Evolutionary conservation across 1,140 invertebrate genomes (phyloP), one percentile per base, ranked within the genome.

Genomic region (Polypedilum pembai): DNA sequence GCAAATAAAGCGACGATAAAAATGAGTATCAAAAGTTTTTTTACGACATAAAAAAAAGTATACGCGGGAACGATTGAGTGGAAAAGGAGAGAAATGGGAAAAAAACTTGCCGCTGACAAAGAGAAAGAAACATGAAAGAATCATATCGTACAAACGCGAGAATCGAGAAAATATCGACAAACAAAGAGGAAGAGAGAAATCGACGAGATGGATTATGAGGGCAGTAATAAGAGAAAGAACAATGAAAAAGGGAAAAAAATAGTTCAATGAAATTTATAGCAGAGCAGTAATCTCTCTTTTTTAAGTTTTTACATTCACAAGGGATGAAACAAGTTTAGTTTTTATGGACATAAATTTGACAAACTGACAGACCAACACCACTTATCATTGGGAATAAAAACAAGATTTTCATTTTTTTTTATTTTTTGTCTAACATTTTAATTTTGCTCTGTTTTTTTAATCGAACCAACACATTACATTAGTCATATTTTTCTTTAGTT

Each of bases 381-480:
- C 24, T 33, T 5, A 33, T 33, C 24, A 33, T 33, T 33, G 24
- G 24, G 24, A 33, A 33, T 20, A 18, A 69, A 69, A 69, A 69
- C 65, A 69, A 69, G n/a, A 0, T 69, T 18, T 18, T 45, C 1
- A 45, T 45, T 45, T 15, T 56, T 45, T 45, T 69, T 69, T 69
- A 69, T 69, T 69, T 69, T 69, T 69, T 69, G 65, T 69, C 65
- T 69, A 69, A 69, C 65, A 69, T 69, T 69, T 69, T 69, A 69
- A 69, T 69, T 69, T 69, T 69, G 65, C 65, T 69, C 65, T 56
- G 45, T 69, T 69, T 33, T 33, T 69, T 69, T 69, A 69, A 69
- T 69, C 65, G 65, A 69, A 69, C 65, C 65, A 69, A 69, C 65
- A 69, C 65, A 69, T 69, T 69, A 69, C 65, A 69, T 33, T 33